A percentile compares a stretch with the other conserved stretches of the same genome.
These are phyloP conservation scores for Drosophila rufa DNA, from an alignment of 1,140 invertebrate genomes.

Conservation along the genomic window DNA sequence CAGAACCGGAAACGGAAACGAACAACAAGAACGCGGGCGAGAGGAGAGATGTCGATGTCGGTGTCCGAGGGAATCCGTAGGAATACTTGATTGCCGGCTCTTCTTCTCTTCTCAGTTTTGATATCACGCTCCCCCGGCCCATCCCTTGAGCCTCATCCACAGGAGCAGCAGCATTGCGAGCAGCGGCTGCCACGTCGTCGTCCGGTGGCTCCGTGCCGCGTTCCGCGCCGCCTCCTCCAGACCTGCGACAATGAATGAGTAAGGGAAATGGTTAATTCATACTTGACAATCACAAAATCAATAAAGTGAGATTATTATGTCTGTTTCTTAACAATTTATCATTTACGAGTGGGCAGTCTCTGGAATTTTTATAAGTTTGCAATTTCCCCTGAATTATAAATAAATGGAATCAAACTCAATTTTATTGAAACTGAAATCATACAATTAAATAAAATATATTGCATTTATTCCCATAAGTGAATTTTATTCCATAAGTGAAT, in stretches of 20 bases:
- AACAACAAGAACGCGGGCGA: slow-evolving; percentile 42
- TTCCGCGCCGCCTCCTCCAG: slow-evolving; percentile 68
- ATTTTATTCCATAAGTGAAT: not conserved
- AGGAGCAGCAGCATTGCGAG: slow-evolving; percentile 26
- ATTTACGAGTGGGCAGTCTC: not conserved
- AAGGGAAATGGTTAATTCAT: not conserved
- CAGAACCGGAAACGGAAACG: slow-evolving; percentile 59
- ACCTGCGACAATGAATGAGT: slow-evolving; percentile 29
- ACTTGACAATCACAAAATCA: slow-evolving; percentile 2
- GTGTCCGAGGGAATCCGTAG: slow-evolving; percentile 66
- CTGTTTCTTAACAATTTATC: not conserved
- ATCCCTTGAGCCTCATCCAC: slow-evolving; percentile 26
- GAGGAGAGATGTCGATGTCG: slow-evolving; percentile 44
- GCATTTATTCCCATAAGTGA: too few species aligned
- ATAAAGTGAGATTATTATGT: not conserved
- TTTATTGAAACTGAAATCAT: not conserved
- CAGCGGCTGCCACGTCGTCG: slow-evolving; percentile 35
- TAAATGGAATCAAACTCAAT: too few species aligned
- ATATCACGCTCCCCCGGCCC: slow-evolving; percentile 68
- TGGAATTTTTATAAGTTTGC: not conserved
- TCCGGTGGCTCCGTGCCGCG: slow-evolving; percentile 25
- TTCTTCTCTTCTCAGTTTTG: slow-evolving; percentile 66
- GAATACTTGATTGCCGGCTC: slow-evolving; percentile 80
- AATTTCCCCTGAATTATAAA: not conserved
- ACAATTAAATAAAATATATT: not conserved